phyloP scores from a whole-genome alignment of 2,888 invertebrate species.

The Scaptomyza reducta region DNA sequence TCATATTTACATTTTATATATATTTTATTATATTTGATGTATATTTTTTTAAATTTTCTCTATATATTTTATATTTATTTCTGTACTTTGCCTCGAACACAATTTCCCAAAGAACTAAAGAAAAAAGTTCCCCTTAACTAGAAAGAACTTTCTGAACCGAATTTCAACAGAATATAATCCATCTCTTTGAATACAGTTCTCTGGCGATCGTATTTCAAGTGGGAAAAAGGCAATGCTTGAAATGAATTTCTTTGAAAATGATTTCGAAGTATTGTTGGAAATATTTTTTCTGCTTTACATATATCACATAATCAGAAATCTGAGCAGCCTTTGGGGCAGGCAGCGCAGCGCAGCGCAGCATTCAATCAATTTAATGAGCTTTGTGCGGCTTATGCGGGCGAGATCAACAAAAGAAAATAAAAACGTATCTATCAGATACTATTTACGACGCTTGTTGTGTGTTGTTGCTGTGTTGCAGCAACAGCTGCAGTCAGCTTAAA shows the following conservation, averaged over 20 bases:
- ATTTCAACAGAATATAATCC: neutral
- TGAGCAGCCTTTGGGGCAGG: constrained; percentile 14
- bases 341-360: constrained; percentile 15
- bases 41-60: too few species aligned
- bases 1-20: too few species aligned
- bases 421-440: constrained; percentile 53
- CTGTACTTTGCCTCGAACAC: too few species aligned
- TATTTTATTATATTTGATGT: too few species aligned
- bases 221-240: constrained; percentile 3
- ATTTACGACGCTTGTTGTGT: constrained; percentile 14
- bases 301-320: constrained; percentile 40
- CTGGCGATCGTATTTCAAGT: constrained; percentile 7
- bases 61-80: too few species aligned
- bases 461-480: constrained; percentile 12
- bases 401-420: neutral
- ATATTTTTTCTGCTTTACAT: neutral
- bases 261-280: neutral
- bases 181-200: neutral
- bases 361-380: constrained; percentile 63
- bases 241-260: constrained; percentile 30
- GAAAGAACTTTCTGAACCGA: neutral
- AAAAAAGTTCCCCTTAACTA: neutral
- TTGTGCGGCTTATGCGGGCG: constrained; percentile 53
- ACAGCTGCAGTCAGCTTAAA: constrained; percentile 38
- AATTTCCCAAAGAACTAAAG: neutral